phyloP scores from a whole-genome alignment of 2,888 invertebrate species.

The Pegoplata infirma region DNA sequence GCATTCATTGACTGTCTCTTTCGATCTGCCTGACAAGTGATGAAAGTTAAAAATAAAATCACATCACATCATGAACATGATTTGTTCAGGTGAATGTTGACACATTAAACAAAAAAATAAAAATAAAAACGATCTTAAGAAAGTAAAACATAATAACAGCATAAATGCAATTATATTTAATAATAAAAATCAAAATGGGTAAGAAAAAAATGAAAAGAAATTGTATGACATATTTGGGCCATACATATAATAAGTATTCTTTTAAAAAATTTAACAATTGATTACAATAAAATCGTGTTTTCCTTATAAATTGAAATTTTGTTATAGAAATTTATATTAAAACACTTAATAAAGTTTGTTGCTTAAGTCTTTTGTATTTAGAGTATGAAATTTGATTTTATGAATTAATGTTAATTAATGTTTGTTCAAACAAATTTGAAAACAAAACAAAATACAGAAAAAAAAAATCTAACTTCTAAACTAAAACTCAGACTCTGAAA shows the following conservation, averaged over 20 bases:
- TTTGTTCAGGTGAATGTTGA: constrained; percentile 59
- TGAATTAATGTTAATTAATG: no score
- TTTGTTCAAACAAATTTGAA: no score
- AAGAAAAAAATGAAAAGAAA: constrained; percentile 31
- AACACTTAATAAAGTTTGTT: constrained; percentile 10
- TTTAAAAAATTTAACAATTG: constrained; percentile 24
- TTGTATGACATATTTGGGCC: constrained; percentile 50
- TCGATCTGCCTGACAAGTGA: constrained; percentile 54
- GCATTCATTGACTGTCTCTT: constrained; percentile 22
- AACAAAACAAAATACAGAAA: no score
- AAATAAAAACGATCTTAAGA: constrained; percentile 39
- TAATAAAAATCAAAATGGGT: constrained; percentile 11
- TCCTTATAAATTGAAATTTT: constrained; percentile 29
- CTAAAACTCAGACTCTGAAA: no score
- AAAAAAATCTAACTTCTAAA: no score
- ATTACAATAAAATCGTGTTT: constrained; percentile 32
- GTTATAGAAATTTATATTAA: background rate
- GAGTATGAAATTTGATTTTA: background rate
- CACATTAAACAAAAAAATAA: constrained; percentile 35
- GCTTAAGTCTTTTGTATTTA: constrained; percentile 38
- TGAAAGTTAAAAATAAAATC: constrained; percentile 54
- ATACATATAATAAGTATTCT: no score
- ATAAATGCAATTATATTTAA: constrained; percentile 48
- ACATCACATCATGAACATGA: constrained; percentile 36
- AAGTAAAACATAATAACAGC: constrained; percentile 39